Evolutionary conservation across 1,140 invertebrate species (phyloP), one percentile per base, ranked within the genome.

Genomic region (Drosophila mojavensis): DNA sequence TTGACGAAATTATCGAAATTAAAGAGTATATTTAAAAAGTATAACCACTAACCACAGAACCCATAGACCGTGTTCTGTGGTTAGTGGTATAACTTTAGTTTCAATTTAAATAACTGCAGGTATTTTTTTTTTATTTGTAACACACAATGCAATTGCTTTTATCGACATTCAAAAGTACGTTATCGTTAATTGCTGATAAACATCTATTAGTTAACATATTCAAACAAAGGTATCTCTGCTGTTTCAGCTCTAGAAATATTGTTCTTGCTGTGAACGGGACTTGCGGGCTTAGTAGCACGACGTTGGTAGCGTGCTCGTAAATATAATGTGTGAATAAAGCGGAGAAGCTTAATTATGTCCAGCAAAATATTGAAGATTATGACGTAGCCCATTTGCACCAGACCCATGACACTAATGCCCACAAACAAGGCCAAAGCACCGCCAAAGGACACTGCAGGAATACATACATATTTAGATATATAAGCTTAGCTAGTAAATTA

Each of bases 401-500:
- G 53, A 1, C 84, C 82, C 70, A 82, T 68, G n/a, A 90, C 70
- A 60, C 89, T 91, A 10, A 89, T 68, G 26, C 91, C 91, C 24
- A 91, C 73, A 41, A 91, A 91, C 1, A 91, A 64, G 5, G 91
- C 90, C 67, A 91, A 41, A 5, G 77, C 78, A 0, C 91, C 91
- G 9, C 90, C 91, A 70, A 91, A 91, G n/a, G 91, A 91, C 11
- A 91, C 91, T 91, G 36, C 4, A 36, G 11, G 10, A 36, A 10
- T 3, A 5, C 20, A 2, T 17, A 51, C 1, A 41, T 13, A 2
- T 11, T 50, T 26, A 0, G 17, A 11, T 11, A 0, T 7, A 7
- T 10, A 26, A 11, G 5, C 3, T 5, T 13, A 17, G 2, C 5
- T 4, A 17, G 9, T 6, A 43, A 6, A 10, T 4, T 4, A 20